These are phyloP conservation scores for Pygocentrus nattereri DNA, from an alignment of 2,797 vertebrate genomes.

Conservation along the genomic window DNA sequence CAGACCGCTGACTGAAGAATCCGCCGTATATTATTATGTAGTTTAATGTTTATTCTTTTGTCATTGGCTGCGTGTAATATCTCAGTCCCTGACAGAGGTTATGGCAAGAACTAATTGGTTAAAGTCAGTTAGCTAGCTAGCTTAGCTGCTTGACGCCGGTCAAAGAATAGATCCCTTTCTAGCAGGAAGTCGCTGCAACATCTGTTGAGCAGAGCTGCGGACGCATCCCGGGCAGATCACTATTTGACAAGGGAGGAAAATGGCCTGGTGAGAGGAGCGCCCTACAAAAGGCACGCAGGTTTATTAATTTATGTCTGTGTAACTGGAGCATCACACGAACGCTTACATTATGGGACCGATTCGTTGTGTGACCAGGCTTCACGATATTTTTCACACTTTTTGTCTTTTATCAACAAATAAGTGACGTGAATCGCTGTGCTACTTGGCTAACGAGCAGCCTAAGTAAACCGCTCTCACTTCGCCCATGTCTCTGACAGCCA, in stretches of 20 bases:
- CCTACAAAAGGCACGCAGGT: conserved; percentile 12
- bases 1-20: neutral
- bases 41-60: neutral
- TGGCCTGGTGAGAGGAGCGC: conserved; percentile 49
- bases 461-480: conserved; percentile 3
- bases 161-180: conserved; percentile 26
- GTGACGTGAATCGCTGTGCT: neutral
- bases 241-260: conserved; percentile 52
- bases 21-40: neutral
- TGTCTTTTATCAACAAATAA: neutral
- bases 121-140: no score
- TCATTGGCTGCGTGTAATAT: neutral
- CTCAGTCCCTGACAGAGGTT: no score
- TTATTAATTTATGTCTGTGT: conserved; percentile 3
- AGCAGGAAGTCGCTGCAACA: conserved; percentile 41
- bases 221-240: conserved; percentile 19
- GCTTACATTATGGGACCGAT: no score
- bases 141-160: conserved; percentile 16
- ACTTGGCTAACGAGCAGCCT: conserved; percentile 16
- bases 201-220: conserved; percentile 24
- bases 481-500: conserved; percentile 16
- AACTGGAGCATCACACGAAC: neutral
- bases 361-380: neutral
- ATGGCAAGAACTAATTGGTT: neutral
- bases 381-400: neutral